A percentile compares a stretch with the other conserved stretches of the same genome.
phyloP scores from a whole-genome alignment of 2,113 vertebrate species.

The Leucosticte australis region DNA sequence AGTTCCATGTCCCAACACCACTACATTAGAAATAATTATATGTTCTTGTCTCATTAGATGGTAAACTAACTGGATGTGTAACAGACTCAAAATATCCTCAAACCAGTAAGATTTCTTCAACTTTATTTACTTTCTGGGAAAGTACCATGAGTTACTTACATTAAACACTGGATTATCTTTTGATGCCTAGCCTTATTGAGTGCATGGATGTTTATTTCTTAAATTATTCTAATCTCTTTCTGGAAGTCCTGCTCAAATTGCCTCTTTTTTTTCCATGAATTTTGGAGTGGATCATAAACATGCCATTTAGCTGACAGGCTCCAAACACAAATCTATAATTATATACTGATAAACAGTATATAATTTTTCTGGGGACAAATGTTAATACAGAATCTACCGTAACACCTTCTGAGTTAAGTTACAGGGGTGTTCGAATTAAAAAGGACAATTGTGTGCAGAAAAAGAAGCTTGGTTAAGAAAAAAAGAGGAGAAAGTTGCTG shows the following conservation, averaged over 20 bases:
- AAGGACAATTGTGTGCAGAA: background rate
- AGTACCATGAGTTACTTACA: background rate
- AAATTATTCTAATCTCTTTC: background rate
- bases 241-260: background rate
- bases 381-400: background rate
- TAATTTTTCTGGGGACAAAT: background rate
- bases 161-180: background rate
- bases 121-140: background rate
- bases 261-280: background rate
- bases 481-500: background rate
- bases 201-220: background rate
- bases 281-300: background rate
- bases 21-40: background rate
- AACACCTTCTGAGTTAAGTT: background rate
- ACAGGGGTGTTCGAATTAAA: background rate
- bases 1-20: background rate
- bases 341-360: background rate
- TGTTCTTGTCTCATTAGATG: background rate
- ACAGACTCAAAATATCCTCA: background rate
- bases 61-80: background rate
- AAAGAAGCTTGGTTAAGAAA: background rate
- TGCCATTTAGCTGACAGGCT: background rate
- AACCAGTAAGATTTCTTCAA: background rate
- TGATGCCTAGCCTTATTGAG: background rate
- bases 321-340: background rate